A percentile compares a stretch with the other conserved stretches of the same genome.
Evolutionary conservation across 2,888 invertebrate genomes (phyloP).

Genomic region (Actias luna): DNA sequence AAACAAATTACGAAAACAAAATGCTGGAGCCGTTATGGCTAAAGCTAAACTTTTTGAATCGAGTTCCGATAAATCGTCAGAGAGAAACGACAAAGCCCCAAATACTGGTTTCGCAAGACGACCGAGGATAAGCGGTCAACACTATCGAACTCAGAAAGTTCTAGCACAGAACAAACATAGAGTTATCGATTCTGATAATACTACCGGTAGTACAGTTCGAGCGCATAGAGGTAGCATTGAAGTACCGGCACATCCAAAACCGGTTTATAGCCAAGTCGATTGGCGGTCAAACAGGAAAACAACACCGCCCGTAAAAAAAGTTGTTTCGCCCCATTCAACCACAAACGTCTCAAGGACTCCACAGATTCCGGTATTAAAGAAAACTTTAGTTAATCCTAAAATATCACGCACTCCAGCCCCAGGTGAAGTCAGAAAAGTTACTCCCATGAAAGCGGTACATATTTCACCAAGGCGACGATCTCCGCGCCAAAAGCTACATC

Average conservation of each 20-base stretch:
- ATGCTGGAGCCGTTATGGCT: conserved; percentile 90
- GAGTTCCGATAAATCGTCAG: conserved; percentile 75
- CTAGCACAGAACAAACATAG: conserved; percentile 55
- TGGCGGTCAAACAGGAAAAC: conserved; percentile 54
- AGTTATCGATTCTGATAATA: conserved; percentile 29
- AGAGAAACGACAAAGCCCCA: conserved; percentile 53
- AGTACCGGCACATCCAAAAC: conserved; percentile 19
- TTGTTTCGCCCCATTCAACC: conserved; percentile 57
- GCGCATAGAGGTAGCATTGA: conserved; percentile 34
- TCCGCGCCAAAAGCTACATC: conserved; percentile 59
- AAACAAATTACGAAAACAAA: conserved; percentile 86
- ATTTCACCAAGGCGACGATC: conserved; percentile 70
- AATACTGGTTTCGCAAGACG: conserved; percentile 68
- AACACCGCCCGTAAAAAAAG: conserved; percentile 56
- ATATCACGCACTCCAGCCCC: conserved; percentile 72
- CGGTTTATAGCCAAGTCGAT: conserved; percentile 42
- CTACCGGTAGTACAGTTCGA: conserved; percentile 34
- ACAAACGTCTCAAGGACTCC: conserved; percentile 45
- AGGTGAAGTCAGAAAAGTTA: conserved; percentile 73
- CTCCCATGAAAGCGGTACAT: conserved; percentile 81
- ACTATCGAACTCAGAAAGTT: conserved; percentile 49
- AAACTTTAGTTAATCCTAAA: conserved; percentile 81
- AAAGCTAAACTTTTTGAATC: conserved; percentile 89
- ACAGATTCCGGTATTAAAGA: conserved; percentile 82
- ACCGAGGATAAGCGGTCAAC: conserved; percentile 60